Evolutionary conservation across 2,113 vertebrate species (phyloP).

Genomic region (Anthoscopus minutus): DNA sequence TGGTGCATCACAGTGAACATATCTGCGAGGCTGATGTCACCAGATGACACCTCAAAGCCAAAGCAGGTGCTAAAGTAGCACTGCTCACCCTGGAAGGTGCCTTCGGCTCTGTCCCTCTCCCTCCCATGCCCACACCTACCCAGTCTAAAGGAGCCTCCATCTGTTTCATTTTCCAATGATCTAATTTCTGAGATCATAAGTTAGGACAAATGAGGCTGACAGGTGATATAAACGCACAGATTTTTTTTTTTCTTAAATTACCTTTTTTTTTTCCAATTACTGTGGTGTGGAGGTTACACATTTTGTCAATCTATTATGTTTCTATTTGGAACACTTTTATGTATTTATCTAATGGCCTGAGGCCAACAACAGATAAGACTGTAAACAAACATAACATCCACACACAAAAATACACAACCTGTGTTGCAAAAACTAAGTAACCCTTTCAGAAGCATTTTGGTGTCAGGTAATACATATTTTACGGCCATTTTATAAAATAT

Average conservation of each 20-base stretch:
- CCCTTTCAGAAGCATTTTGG: neutral
- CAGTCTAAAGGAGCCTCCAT: neutral
- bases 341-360: neutral
- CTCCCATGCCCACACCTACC: neutral
- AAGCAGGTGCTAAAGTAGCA: neutral
- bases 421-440: neutral
- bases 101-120: neutral
- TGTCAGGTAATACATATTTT: neutral
- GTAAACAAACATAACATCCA: neutral
- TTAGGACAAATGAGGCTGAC: neutral
- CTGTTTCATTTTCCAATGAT: neutral
- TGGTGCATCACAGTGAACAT: rapidly evolving
- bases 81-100: neutral
- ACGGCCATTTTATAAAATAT: neutral
- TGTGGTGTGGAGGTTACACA: neutral
- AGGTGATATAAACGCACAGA: neutral
- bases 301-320: neutral
- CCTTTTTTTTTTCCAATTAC: neutral
- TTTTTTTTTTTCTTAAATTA: neutral
- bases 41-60: neutral
- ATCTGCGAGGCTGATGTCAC: neutral
- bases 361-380: neutral
- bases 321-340: neutral
- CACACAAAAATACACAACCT: neutral
- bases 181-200: neutral